Percentiles rank a stretch among this genome's conserved stretches.
These are phyloP conservation scores for Tubiluchus corallicola DNA, from an alignment of 2,888 invertebrate species.

Conservation along the genomic window DNA sequence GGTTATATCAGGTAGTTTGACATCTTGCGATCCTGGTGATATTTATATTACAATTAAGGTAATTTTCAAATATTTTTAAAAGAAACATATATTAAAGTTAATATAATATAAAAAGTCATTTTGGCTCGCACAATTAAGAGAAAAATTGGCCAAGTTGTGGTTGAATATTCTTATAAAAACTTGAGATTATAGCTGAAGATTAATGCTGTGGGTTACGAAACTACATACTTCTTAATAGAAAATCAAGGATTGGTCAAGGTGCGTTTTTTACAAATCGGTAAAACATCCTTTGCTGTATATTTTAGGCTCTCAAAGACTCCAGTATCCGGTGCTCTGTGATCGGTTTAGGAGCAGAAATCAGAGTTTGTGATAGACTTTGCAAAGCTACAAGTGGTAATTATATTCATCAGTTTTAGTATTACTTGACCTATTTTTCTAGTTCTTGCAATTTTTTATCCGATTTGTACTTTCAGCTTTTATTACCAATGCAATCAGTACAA, in stretches of 20 bases:
- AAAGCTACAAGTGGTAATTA: slow-evolving; percentile 49
- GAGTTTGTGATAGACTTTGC: slow-evolving; percentile 67
- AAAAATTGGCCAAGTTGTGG: too few relatives aligned
- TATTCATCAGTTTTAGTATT: too few relatives aligned
- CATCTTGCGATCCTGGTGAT: slow-evolving; percentile 90
- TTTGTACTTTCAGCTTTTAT: too few relatives aligned
- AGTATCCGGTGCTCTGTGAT: slow-evolving; percentile 84
- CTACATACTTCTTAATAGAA: too few relatives aligned
- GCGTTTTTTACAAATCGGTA: too few relatives aligned
- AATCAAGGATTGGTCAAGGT: too few relatives aligned
- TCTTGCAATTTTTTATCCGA: slow-evolving; percentile 11
- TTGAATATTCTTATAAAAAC: too few relatives aligned
- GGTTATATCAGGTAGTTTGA: slow-evolving; percentile 74
- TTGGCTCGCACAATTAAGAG: too few relatives aligned
- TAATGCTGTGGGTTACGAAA: too few relatives aligned
- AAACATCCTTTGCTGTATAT: slow-evolving; percentile 15
- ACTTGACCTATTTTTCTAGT: slow-evolving; percentile 13
- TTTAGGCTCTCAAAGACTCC: slow-evolving; percentile 47
- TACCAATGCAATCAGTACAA: too few relatives aligned
- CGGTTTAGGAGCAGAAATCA: slow-evolving; percentile 83
- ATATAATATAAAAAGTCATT: too few relatives aligned
- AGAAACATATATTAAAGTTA: background rate
- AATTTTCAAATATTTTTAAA: slow-evolving; percentile 13
- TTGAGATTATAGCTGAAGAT: too few relatives aligned
- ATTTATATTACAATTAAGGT: slow-evolving; percentile 63